Conservation (phyloP, 2,888 invertebrate genomes). For the Cephalotes varians region DNA sequence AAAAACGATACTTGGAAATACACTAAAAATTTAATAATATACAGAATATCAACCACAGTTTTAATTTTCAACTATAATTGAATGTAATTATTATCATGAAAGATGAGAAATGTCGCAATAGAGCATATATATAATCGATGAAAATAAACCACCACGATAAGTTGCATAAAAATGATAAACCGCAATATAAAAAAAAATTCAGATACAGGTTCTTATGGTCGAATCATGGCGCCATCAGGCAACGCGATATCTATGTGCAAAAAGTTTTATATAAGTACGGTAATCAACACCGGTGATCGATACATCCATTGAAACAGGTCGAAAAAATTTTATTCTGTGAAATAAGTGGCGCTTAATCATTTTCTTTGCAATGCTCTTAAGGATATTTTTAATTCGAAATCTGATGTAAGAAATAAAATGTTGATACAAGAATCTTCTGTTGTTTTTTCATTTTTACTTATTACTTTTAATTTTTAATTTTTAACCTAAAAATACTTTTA, state of each 20-base stretch:
- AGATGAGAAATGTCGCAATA: neutral
- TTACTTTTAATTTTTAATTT: neutral
- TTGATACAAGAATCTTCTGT: neutral
- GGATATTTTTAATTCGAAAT: neutral
- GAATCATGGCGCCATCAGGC: neutral
- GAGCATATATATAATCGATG: constrained; percentile 34
- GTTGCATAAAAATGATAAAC: constrained; percentile 33
- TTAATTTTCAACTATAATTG: neutral
- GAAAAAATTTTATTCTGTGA: neutral
- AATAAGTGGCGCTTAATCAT: neutral
- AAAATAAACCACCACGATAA: constrained; percentile 5
- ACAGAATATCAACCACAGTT: neutral
- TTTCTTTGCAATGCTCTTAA: neutral
- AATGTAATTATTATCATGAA: neutral
- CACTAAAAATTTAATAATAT: neutral
- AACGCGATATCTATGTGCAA: constrained; percentile 10
- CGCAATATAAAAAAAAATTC: constrained; percentile 16
- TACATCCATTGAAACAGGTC: neutral
- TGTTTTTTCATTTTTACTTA: neutral
- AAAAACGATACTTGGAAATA: neutral
- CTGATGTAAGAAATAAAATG: neutral
- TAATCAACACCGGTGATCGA: neutral
- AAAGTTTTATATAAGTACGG: constrained; percentile 6
- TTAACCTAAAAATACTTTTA: neutral
- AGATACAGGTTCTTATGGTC: constrained; percentile 16